Evolutionary conservation across 2,113 vertebrate species (phyloP), one percentile per base, ranked within the genome.

Genomic region (Gadus macrocephalus): DNA sequence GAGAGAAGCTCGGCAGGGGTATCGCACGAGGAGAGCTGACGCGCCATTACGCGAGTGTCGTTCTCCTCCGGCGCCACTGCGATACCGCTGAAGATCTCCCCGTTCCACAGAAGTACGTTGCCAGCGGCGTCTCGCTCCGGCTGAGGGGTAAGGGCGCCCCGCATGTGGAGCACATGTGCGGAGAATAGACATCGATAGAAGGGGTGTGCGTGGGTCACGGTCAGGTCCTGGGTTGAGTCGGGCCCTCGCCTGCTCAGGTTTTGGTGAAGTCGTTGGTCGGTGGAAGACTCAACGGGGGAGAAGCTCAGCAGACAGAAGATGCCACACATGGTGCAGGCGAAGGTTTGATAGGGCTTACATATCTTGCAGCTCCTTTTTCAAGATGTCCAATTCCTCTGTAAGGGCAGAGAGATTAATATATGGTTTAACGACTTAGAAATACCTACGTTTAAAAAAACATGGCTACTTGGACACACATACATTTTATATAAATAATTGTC

Each of bases 61-160:
- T 96, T 99, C 56, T 95, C 93, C 38, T 82, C 66, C 0, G 78
- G 62, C 61, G n/a, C 87, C 53, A 98, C 75, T 0, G 68, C 67
- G 16, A 98, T 67, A 22, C 96, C 97, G 71, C 53, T 78, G 27
- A 99, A 98, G 58, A 98, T 69, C 86, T 99, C 97, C 27, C 97
- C 97, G 49, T 99, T 99, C 96, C 96, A 99, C 60, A 96, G 78
- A 31, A 99, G 89, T 22, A 96, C 58, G 59, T 96, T 93, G n/a
- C 92, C 93, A 1, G 3, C 16, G 1, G 67, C 55, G 67, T 96
- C 95, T 79, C 90, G 86, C 66, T 95, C 11, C 4, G 96, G 97
- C 82, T 98, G 97, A 31, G 92, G 78, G 25, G 94, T 97, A 68
- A 93, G 56, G 4, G 3, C 9, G 7, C 96, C 97, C 79, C 95